phyloP scores from a whole-genome alignment of 2,888 invertebrate species.

The Apamea monoglypha region DNA sequence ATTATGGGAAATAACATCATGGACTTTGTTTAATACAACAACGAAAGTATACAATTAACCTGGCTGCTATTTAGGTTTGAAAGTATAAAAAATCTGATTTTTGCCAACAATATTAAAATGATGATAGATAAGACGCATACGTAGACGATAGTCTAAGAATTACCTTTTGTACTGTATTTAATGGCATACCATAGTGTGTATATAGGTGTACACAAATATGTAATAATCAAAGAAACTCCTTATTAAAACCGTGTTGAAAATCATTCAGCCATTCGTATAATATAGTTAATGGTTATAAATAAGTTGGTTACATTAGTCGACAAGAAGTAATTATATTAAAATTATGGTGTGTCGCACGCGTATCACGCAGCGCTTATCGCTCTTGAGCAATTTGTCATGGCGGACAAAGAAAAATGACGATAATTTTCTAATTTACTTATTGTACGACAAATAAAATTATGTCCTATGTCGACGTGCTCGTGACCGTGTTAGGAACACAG shows the following conservation, averaged over 20 bases:
- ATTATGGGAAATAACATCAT: neutral
- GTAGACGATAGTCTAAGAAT: neutral
- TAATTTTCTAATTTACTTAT: slow-evolving; percentile 42
- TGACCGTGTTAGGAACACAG: neutral
- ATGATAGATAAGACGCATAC: neutral
- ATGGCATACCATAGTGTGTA: neutral
- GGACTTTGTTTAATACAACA: neutral
- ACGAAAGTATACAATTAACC: neutral
- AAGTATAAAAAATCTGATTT: neutral
- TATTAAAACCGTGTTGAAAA: neutral
- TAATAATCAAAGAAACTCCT: slow-evolving; percentile 3
- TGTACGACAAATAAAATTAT: slow-evolving; percentile 27
- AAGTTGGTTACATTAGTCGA: slow-evolving; percentile 45
- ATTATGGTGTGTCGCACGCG: slow-evolving; percentile 59
- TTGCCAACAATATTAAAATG: neutral
- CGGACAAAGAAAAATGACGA: slow-evolving; percentile 55
- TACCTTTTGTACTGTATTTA: neutral
- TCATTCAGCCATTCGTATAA: slow-evolving; percentile 25
- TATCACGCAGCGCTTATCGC: slow-evolving; percentile 51
- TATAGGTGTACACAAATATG: neutral
- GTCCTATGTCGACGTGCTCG: neutral
- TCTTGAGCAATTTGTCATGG: slow-evolving; percentile 43
- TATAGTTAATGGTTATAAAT: slow-evolving; percentile 32
- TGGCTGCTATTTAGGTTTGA: neutral
- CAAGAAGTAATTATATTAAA: slow-evolving; percentile 55